Base-by-base conservation (phyloP, 2,888 invertebrate species). In the Fragum whitleyi region DNA sequence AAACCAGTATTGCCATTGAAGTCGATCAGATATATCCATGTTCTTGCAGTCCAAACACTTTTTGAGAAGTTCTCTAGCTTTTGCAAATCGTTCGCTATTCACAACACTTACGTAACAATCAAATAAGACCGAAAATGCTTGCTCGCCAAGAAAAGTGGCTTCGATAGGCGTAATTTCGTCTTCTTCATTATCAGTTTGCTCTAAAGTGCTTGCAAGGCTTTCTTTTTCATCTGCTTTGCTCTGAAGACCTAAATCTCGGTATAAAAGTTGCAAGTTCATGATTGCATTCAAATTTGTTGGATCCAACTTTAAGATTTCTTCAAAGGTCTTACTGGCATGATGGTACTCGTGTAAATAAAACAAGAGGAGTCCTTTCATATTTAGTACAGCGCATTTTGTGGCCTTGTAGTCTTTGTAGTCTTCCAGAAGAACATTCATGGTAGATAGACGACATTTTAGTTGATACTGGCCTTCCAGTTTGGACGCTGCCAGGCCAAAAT, bases 1-100 rank as follows among this genome's bases (percentile, higher is more conserved):
- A 72, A 57, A 72, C 72, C 61, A 72, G 28, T 59, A 28, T 26
- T 72, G 26, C 59, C 72, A 61, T 28, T 72, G 57, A 36, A 61
- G 3, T n/a, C 36, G 11, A 42, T 55, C 55, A 26, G 26, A 3
- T 14, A 2, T 6, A 0, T 21, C 3, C 26, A 47, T 14, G 11
- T 42, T 21, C 53, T 51, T 21, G 16, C 32, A 62, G 0, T 62
- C 36, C 19, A 62, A 2, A 23, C 62, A 62, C n/a, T 19, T 32
- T 19, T 39, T 26, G 5, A 72, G 57, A 6, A 72, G 19, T 0
- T 42, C 5, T 0, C 26, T 16, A 39, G 61, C 36, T 21, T 57
- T 59, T 47, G n/a, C n/a, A 28, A 19, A 72, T 14, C 47, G 39
- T 39, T 36, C 47, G 23, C 28, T 21, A 5, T 72, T 59, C 23